These are phyloP conservation scores for Brachylomia viminalis DNA, from an alignment of 2,888 invertebrate species.

Conservation along the genomic window DNA sequence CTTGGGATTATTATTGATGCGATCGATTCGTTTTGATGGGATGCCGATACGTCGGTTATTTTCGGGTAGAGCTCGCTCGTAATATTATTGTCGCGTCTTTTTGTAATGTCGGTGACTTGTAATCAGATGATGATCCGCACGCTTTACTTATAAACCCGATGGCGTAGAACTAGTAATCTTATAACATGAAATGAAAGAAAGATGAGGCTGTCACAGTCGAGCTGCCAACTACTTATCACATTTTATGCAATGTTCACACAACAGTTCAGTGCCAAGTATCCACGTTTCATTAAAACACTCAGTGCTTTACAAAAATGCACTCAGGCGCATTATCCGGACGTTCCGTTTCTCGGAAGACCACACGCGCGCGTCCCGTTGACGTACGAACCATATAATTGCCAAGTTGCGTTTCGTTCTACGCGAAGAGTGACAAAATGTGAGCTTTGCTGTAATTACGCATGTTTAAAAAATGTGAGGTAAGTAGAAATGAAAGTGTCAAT, in stretches of 20 bases:
- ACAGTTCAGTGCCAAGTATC: constrained; percentile 34
- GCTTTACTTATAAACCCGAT: constrained; percentile 25
- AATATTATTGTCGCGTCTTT: constrained; percentile 63
- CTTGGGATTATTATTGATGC: constrained; percentile 84
- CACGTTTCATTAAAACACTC: constrained; percentile 57
- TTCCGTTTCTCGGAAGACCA: constrained; percentile 74
- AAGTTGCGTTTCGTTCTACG: constrained; percentile 63
- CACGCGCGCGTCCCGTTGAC: constrained; percentile 71
- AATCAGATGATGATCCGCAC: constrained; percentile 43
- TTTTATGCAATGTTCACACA: constrained; percentile 30
- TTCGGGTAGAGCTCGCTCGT: constrained; percentile 45
- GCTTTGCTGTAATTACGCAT: constrained; percentile 59
- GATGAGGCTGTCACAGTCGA: not conserved
- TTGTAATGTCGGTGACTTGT: constrained; percentile 44
- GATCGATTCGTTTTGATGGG: constrained; percentile 81
- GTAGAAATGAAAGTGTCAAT: constrained; percentile 55
- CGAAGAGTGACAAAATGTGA: constrained; percentile 62
- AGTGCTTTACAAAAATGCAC: constrained; percentile 63
- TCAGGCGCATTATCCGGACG: constrained; percentile 64
- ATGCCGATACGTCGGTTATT: constrained; percentile 65
- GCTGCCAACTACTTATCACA: constrained; percentile 26
- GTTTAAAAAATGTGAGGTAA: constrained; percentile 56
- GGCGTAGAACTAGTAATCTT: constrained; percentile 1
- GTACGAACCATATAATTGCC: constrained; percentile 73
- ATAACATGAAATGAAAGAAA: constrained; percentile 20